These are phyloP conservation scores for Aurelia sp. DNA, from an alignment of 30 jellyfish, hydroid and myxozoan species.

Conservation along the genomic window DNA sequence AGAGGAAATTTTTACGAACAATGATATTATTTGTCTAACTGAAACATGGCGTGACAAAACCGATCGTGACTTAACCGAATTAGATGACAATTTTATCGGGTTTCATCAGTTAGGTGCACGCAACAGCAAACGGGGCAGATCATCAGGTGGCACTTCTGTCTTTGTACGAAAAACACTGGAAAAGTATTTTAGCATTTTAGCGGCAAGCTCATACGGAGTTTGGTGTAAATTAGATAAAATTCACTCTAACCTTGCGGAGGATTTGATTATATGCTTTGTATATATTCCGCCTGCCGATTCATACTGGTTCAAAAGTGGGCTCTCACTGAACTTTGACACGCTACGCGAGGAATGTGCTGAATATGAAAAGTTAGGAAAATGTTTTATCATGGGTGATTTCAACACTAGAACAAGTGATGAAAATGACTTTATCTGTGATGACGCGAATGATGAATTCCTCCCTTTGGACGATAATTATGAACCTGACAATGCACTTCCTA, in stretches of 20 bases:
- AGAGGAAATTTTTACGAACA: neutral
- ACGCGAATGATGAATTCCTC: slow-evolving; percentile 50
- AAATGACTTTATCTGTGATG: slow-evolving; percentile 42
- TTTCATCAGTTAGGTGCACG: slow-evolving; percentile 25
- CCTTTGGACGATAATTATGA: slow-evolving; percentile 41
- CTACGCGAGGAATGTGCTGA: too few relatives aligned
- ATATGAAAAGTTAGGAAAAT: too few relatives aligned
- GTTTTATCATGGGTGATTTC: too few relatives aligned
- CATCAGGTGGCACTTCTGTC: slow-evolving; percentile 53
- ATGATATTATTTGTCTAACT: slow-evolving; percentile 43
- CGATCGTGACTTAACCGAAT: neutral
- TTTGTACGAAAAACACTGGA: slow-evolving; percentile 19
- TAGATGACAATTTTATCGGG: slow-evolving; percentile 20
- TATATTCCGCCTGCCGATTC: slow-evolving; percentile 51
- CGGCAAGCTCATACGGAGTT: slow-evolving; percentile 17
- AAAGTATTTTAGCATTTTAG: slow-evolving; percentile 4
- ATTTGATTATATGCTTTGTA: slow-evolving; percentile 33
- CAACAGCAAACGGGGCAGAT: slow-evolving; percentile 27
- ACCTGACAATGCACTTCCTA: neutral
- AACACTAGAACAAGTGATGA: slow-evolving; percentile 33
- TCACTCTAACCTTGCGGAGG: slow-evolving; percentile 5
- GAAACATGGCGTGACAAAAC: slow-evolving; percentile 52
- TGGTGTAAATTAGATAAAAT: slow-evolving; percentile 33
- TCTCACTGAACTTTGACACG: slow-evolving; percentile 17
- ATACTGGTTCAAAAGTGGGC: slow-evolving; percentile 25